Conservation (phyloP, 2,888 invertebrate species). For the Aphelenchoides bicaudatus region DNA sequence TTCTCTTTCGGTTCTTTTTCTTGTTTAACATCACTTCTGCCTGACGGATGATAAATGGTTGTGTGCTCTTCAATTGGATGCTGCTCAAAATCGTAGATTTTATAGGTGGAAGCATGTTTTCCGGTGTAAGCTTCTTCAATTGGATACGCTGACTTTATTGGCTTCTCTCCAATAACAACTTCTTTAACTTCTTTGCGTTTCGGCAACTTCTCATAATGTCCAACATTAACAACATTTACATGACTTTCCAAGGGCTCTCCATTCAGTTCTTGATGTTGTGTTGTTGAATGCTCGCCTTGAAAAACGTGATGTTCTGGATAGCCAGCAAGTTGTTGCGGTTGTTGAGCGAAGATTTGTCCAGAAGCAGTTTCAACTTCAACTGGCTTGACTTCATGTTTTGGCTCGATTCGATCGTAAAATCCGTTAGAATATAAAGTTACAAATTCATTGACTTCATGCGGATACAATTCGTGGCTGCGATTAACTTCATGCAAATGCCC, state of each 20-base stretch:
- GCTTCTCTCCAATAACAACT: no score
- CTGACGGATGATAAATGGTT: background rate
- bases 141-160: background rate
- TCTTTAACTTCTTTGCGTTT: no score
- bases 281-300: no score
- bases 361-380: background rate
- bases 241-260: background rate
- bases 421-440: background rate
- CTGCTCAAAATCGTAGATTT: background rate
- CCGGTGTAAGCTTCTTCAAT: background rate
- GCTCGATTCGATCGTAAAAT: no score
- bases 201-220: no score
- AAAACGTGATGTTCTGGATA: no score
- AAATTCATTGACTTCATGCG: background rate
- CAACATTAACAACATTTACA: slow-evolving; percentile 7
- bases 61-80: background rate
- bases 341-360: background rate
- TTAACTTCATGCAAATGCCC: background rate
- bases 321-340: background rate
- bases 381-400: no score
- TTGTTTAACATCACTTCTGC: background rate
- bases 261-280: no score
- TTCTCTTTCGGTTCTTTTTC: no score
- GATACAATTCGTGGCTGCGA: background rate
- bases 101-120: background rate